phyloP scores from a whole-genome alignment of 2,797 vertebrate genomes.

The Myripristis jacobus region DNA sequence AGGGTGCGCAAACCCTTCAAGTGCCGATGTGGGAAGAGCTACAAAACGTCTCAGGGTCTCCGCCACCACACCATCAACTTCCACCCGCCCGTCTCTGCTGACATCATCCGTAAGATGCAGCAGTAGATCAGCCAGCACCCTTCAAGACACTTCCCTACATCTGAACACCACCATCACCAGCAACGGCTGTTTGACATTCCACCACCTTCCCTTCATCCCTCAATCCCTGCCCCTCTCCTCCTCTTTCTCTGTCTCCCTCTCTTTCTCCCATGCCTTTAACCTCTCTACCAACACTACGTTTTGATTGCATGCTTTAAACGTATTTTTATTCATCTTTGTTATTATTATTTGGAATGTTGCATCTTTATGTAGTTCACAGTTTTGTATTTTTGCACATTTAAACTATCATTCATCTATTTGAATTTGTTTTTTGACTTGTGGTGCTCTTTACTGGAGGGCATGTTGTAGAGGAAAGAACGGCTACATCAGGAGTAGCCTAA shows the following conservation, averaged over 20 bases:
- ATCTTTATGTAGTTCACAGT: conserved; percentile 89
- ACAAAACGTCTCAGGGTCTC: conserved; percentile 99
- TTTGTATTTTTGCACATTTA: conserved; percentile 99
- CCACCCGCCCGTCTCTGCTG: conserved; percentile 94
- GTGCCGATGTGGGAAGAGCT: conserved; percentile 99
- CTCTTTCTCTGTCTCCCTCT: conserved; percentile 10
- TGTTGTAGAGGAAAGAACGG: conserved; percentile 13
- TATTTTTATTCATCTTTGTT: conserved; percentile 74
- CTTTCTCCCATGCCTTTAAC: conserved; percentile 30
- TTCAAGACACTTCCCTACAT: conserved; percentile 72
- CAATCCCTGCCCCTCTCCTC: conserved; percentile 9
- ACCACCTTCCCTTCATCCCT: conserved; percentile 15
- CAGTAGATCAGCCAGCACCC: conserved; percentile 87
- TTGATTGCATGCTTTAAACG: conserved; percentile 89
- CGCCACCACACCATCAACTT: conserved; percentile 99
- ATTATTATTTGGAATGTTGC: conserved; percentile 83
- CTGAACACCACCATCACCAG: conserved; percentile 88
- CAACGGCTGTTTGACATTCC: conserved; percentile 74
- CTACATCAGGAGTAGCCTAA: conserved; percentile 37
- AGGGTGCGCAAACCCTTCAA: conserved; percentile 98
- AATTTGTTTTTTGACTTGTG: conserved; percentile 84
- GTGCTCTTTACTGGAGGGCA: conserved; percentile 80
- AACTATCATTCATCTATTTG: conserved; percentile 84
- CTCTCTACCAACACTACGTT: conserved; percentile 76
- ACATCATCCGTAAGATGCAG: conserved; percentile 97